A percentile compares a stretch with the other conserved stretches of the same genome.
Evolutionary conservation across 2,797 vertebrate species (phyloP).

Genomic region (Pantherophis alleghaniensis): DNA sequence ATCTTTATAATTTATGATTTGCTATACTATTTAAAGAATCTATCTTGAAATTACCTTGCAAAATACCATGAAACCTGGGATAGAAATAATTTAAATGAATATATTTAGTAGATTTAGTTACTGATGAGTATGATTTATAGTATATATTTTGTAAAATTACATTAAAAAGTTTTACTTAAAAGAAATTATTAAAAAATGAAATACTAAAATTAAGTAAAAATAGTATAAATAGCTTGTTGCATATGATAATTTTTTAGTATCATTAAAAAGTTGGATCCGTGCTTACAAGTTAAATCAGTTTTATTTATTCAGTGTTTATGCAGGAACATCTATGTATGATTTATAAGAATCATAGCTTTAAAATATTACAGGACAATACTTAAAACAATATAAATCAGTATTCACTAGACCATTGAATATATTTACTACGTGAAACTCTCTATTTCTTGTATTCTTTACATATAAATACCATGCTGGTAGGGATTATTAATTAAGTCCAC

Average conservation of each 20-base stretch:
- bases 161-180: not conserved
- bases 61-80: not conserved
- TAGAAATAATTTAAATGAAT: not conserved
- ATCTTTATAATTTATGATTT: not conserved
- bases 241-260: not conserved
- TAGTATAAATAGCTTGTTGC: not conserved
- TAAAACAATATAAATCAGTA: not conserved
- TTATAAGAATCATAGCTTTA: not conserved
- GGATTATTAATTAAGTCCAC: not conserved
- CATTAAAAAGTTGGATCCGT: not conserved
- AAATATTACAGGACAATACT: not conserved
- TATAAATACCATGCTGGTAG: not conserved
- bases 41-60: not conserved
- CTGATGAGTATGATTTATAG: not conserved
- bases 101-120: not conserved
- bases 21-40: not conserved
- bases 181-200: not conserved
- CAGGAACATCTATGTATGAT: not conserved
- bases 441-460: not conserved
- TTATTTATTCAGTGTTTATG: not conserved
- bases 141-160: not conserved
- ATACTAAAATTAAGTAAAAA: not conserved
- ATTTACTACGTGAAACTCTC: not conserved
- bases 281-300: not conserved
- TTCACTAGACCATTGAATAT: not conserved